Evolutionary conservation across 2,888 invertebrate genomes (phyloP), one percentile per base, ranked within the genome.

Genomic region (Drosophila monieri): DNA sequence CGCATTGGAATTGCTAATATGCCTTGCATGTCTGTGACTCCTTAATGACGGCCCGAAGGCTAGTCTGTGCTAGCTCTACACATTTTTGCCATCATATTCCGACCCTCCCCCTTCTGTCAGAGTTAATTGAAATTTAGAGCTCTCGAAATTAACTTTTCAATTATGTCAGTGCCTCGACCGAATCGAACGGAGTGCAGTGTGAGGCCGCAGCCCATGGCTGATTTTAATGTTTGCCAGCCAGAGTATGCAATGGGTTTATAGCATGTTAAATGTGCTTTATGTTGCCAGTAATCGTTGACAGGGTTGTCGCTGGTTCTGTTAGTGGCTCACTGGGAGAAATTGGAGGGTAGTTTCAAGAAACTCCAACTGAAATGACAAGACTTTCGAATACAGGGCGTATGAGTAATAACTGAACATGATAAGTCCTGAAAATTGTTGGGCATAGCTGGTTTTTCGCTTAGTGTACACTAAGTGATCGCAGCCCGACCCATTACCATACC

Each of bases 181-280:
- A 46, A 10, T 46, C 35, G 57, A 61, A 61, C 49, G 9, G 6
- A 25, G 15, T 46, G 46, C n/a, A 25, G 25, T 25, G 14, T 21
- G 27, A 27, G 27, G 27, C 6, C 25, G 15, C 25, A 12, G 43
- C 35, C 49, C 35, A 51, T 44, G 62, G 59, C 58, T 74, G 74
- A 53, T 74, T 59, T 46, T 74, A 71, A 74, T 74, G 70, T 65
- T 62, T 60, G 61, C 37, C 61, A 41, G 60, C 35, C 55, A 15
- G 18, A 30, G 25, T 23, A 30, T 37, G 10, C 37, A 53, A 43
- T 41, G 52, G 67, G 79, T 77, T 77, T 79, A 74, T 77, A 58
- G 74, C 66, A 77, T 77, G 78, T 77, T 80, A 74, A 77, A 78
- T 80, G 80, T 74, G 73, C 60, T 77, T 77, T 70, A 73, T 77